These are phyloP conservation scores for Recurvirostra avosetta DNA, from an alignment of 2,113 vertebrate species.

Conservation along the genomic window DNA sequence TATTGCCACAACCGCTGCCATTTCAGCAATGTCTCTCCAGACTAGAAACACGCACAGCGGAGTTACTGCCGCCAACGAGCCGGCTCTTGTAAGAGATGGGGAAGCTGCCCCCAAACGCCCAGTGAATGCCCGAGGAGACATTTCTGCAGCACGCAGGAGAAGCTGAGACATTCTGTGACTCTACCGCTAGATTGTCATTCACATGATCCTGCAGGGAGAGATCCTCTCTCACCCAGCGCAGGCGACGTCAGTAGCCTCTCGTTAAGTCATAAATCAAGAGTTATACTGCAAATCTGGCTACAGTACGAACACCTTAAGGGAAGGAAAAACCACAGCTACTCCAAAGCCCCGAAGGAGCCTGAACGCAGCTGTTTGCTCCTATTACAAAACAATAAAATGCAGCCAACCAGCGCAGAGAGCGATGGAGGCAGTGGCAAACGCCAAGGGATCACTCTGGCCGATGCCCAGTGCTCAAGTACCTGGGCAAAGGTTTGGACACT, in stretches of 20 bases:
- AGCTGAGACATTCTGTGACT: background rate
- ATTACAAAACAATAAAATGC: background rate
- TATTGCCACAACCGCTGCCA: background rate
- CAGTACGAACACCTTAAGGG: background rate
- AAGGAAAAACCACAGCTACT: too few species aligned
- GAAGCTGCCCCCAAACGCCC: background rate
- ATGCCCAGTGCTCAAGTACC: background rate
- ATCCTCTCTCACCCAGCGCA: background rate
- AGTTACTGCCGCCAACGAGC: accelerated
- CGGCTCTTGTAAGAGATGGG: background rate
- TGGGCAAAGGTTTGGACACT: background rate
- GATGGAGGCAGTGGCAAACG: too few species aligned
- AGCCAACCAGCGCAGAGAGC: too few species aligned
- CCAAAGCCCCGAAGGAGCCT: background rate
- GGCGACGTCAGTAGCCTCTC: accelerated
- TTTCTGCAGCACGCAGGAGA: background rate
- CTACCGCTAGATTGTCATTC: too few species aligned
- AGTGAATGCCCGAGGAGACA: background rate
- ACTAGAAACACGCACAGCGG: accelerated
- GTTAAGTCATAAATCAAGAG: background rate
- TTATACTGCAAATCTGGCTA: background rate
- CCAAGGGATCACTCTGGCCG: background rate
- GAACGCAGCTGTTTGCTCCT: background rate
- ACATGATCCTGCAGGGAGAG: background rate
- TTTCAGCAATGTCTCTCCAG: background rate